Percentiles rank a stretch among this genome's conserved stretches.
Conservation (phyloP, 2,888 invertebrate species). For the Euzetes globulus region DNA sequence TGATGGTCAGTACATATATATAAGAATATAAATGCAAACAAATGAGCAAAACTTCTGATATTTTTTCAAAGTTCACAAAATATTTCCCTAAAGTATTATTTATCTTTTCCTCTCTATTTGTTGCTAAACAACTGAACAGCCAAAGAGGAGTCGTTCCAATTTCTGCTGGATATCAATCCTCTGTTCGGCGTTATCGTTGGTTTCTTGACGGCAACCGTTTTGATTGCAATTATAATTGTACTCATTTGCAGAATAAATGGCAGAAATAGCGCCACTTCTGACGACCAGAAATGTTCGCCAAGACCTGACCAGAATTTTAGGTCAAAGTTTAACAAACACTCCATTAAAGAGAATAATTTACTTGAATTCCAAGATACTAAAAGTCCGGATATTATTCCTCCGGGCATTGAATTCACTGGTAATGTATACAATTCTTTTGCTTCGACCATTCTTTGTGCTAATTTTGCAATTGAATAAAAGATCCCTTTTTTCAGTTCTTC, state of each 20-base stretch:
- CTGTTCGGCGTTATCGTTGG: constrained; percentile 1
- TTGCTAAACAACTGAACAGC: neutral
- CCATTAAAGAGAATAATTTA: constrained; percentile 11
- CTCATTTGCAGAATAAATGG: constrained; percentile 26
- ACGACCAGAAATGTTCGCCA: neutral
- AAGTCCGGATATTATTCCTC: constrained; percentile 25
- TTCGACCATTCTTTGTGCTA: neutral
- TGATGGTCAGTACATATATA: constrained; percentile 11
- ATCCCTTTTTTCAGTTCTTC: neutral
- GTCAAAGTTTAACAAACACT: constrained; percentile 3
- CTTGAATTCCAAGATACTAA: constrained; percentile 2
- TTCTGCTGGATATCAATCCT: constrained; percentile 7
- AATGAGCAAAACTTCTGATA: neutral
- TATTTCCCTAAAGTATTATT: constrained; percentile 16
- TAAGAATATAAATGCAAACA: neutral
- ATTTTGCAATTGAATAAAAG: neutral
- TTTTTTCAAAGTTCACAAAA: neutral
- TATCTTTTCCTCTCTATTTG: neutral
- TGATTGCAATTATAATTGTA: neutral
- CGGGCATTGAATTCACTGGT: constrained; percentile 25
- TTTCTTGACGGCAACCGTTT: neutral
- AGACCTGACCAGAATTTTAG: neutral
- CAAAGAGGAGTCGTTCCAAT: constrained; percentile 5
- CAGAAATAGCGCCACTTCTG: neutral
- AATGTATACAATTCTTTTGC: neutral